Evolutionary conservation across 2,113 vertebrate species (phyloP).

Genomic region (Dipodomys ordii): DNA sequence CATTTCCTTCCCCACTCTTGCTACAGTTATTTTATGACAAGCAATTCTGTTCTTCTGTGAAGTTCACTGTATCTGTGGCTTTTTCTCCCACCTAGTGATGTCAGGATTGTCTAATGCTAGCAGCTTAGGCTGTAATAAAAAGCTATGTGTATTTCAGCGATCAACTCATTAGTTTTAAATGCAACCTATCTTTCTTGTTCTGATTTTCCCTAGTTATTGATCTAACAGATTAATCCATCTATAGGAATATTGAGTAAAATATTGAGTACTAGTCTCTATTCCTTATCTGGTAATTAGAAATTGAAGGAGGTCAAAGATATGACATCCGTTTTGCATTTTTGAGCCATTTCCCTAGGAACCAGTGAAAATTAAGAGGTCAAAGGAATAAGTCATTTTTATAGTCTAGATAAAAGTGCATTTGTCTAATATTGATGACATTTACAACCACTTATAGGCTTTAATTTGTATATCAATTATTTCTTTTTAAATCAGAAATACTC

Average conservation of each 20-base stretch:
- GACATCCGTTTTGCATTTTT: not conserved
- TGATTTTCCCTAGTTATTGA: no score
- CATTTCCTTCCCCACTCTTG: conserved; percentile 13
- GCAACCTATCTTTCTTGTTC: not conserved
- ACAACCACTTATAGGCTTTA: not conserved
- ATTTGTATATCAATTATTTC: not conserved
- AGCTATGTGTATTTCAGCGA: not conserved
- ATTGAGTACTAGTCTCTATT: not conserved
- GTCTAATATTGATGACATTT: not conserved
- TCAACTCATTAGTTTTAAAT: not conserved
- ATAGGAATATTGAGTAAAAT: no score
- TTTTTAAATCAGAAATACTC: not conserved
- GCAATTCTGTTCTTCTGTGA: conserved; percentile 46
- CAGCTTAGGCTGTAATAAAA: conserved; percentile 30
- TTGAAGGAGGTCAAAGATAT: not conserved
- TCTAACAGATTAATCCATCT: no score
- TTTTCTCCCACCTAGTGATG: not conserved
- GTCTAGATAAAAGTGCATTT: not conserved
- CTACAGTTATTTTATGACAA: conserved; percentile 34
- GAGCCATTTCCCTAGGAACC: not conserved
- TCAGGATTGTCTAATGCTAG: conserved; percentile 21
- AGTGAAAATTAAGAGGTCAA: not conserved
- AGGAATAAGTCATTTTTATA: not conserved
- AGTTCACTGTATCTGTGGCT: conserved; percentile 27
- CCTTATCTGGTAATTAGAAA: not conserved